These are phyloP conservation scores for Orientallactaga bullata DNA, from an alignment of 2,113 vertebrate genomes.

Conservation along the genomic window DNA sequence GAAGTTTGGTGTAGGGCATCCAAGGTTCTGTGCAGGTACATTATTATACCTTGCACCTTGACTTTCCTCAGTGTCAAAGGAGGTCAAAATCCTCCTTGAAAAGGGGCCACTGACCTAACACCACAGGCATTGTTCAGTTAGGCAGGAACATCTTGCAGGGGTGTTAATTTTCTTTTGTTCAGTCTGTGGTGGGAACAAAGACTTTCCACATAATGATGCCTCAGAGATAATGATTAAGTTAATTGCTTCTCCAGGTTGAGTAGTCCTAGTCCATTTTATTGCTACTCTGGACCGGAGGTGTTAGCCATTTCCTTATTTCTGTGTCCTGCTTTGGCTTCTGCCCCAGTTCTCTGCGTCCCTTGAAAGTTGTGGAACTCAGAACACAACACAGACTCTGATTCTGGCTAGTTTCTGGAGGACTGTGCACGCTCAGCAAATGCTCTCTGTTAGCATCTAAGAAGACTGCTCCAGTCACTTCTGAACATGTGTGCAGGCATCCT, in stretches of 20 bases:
- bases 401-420: slow-evolving; percentile 55
- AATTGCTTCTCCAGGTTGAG: slow-evolving; percentile 68
- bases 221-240: slow-evolving; percentile 56
- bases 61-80: background rate
- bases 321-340: slow-evolving; percentile 46
- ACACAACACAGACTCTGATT: slow-evolving; percentile 42
- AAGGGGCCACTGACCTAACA: background rate
- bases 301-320: slow-evolving; percentile 67
- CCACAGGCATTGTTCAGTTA: slow-evolving; percentile 4
- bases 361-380: slow-evolving; percentile 54
- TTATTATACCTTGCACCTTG: slow-evolving; percentile 1
- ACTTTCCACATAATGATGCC: slow-evolving; percentile 44
- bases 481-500: background rate
- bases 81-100: slow-evolving; percentile 18
- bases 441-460: slow-evolving; percentile 39
- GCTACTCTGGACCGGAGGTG: background rate
- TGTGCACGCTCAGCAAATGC: slow-evolving; percentile 45
- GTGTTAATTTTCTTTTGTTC: slow-evolving; percentile 54
- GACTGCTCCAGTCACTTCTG: background rate
- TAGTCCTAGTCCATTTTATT: slow-evolving; percentile 37
- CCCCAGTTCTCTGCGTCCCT: slow-evolving; percentile 53
- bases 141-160: slow-evolving; percentile 10
- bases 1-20: background rate
- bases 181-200: slow-evolving; percentile 20
- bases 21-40: background rate